Conservation (phyloP, 2,888 invertebrate genomes). For the Drosophila quinaria region DNA sequence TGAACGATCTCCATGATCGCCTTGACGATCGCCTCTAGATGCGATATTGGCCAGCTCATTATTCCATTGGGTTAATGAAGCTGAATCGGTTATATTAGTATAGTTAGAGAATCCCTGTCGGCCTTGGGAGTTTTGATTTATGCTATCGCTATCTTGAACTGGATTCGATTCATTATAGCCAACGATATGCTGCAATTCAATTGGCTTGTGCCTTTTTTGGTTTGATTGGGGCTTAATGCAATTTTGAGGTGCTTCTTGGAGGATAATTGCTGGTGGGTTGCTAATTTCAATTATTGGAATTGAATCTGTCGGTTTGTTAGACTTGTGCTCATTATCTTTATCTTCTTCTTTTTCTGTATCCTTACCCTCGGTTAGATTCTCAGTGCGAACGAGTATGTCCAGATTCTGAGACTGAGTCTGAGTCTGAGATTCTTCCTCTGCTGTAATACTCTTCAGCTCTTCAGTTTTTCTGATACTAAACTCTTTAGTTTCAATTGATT, state of each 20-base stretch:
- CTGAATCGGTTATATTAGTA: constrained; percentile 83
- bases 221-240: constrained; percentile 20
- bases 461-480: constrained; percentile 8
- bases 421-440: constrained; percentile 43
- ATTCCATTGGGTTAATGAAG: constrained; percentile 84
- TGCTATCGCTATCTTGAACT: constrained; percentile 57
- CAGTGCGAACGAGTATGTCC: constrained; percentile 28
- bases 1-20: constrained; percentile 54
- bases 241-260: constrained; percentile 34
- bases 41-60: constrained; percentile 73
- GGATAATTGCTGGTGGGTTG: constrained; percentile 33
- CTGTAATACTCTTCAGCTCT: constrained; percentile 8
- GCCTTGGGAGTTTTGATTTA: constrained; percentile 50
- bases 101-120: constrained; percentile 54
- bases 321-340: constrained; percentile 25
- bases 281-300: constrained; percentile 55
- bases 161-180: constrained; percentile 75
- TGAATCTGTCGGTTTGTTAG: constrained; percentile 37
- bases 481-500: constrained; percentile 15
- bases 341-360: constrained; percentile 11
- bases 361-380: constrained; percentile 60
- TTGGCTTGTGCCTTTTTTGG: constrained; percentile 62
- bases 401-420: constrained; percentile 24
- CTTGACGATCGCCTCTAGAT: constrained; percentile 34
- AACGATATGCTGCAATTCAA: constrained; percentile 68